A percentile compares a stretch with the other conserved stretches of the same genome.
phyloP scores from a whole-genome alignment of 1,140 invertebrate species.

The Neomicropteryx cornuta region DNA sequence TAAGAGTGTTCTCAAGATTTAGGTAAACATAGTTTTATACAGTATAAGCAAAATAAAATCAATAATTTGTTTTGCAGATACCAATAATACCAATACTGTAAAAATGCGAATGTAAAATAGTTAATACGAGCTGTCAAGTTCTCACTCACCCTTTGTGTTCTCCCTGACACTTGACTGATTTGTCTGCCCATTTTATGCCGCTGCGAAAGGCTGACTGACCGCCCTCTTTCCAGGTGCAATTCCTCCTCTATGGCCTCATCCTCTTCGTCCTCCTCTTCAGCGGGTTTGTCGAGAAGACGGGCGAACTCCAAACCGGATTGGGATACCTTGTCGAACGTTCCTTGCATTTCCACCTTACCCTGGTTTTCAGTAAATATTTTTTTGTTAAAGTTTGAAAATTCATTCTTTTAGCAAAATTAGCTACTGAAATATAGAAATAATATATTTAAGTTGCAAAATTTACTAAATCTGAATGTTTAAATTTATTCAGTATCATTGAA shows the following conservation, averaged over 20 bases:
- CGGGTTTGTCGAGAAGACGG: conserved; percentile 16
- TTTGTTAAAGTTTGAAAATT: not conserved
- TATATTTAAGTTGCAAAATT: not conserved
- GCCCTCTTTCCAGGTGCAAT: not conserved
- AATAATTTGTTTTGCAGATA: conserved; percentile 4
- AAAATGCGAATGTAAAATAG: not conserved
- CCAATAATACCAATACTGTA: not conserved
- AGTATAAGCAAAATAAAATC: conserved; percentile 3
- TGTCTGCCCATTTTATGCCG: not conserved
- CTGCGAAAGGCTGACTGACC: conserved; percentile 2
- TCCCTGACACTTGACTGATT: conserved; percentile 4
- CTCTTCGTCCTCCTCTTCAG: conserved; percentile 1
- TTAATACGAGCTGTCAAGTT: not conserved
- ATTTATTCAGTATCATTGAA: conserved; percentile 2
- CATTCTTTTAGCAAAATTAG: not conserved
- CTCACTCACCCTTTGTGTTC: conserved; percentile 5
- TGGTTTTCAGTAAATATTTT: conserved; percentile 19
- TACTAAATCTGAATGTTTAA: not conserved
- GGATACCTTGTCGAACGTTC: conserved; percentile 50
- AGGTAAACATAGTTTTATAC: no score
- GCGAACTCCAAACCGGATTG: conserved; percentile 48
- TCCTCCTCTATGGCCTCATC: not conserved
- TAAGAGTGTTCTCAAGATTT: no score
- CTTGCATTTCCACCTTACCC: conserved; percentile 49
- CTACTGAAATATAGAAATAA: conserved; percentile 1